Percentiles rank a stretch among this genome's conserved stretches.
Evolutionary conservation across 2,797 vertebrate genomes (phyloP).

Genomic region (Spheniscus humboldti): DNA sequence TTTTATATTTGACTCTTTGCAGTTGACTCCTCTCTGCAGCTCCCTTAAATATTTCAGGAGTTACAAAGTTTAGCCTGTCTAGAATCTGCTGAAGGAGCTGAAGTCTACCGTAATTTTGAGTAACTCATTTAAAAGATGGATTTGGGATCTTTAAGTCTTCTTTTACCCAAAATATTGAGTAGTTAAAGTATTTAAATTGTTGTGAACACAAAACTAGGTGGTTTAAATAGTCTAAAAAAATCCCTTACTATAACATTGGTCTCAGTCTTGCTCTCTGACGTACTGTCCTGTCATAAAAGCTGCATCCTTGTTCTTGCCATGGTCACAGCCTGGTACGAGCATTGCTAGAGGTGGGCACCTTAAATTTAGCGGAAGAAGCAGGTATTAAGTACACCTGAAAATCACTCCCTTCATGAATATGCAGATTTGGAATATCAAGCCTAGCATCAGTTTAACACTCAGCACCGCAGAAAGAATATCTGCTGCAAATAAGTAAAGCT

Average conservation of each 20-base stretch:
- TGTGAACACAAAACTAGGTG: background rate
- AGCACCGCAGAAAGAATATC: background rate
- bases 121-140: background rate
- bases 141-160: background rate
- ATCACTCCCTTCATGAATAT: background rate
- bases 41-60: background rate
- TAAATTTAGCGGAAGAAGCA: background rate
- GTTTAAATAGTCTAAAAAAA: background rate
- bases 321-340: background rate
- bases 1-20: background rate
- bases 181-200: background rate
- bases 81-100: background rate
- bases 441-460: background rate
- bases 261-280: background rate
- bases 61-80: background rate
- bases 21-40: background rate
- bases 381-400: background rate
- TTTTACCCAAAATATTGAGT: background rate
- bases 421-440: background rate
- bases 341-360: background rate
- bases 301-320: background rate
- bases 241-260: background rate
- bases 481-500: background rate
- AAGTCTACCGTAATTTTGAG: background rate
- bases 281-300: background rate